Conservation (phyloP, 2,797 vertebrate species). For the Danio jaintianensis region DNA sequence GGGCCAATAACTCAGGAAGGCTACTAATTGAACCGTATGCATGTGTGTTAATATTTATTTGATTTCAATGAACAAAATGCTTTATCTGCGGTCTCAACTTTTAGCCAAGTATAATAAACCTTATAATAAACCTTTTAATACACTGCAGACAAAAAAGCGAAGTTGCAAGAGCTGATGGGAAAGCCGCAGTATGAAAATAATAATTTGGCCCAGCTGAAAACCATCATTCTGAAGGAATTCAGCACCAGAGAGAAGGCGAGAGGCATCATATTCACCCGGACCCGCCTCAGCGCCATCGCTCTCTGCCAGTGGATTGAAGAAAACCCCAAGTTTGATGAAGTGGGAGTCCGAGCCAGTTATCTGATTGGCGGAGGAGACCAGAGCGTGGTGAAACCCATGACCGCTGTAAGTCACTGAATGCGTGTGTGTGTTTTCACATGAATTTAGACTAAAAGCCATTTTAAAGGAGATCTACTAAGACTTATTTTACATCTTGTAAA, state of each 20-base stretch:
- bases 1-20: too few species aligned
- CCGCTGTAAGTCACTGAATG: constrained; percentile 73
- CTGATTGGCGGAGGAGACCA: constrained; percentile 92
- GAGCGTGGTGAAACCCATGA: constrained; percentile 93
- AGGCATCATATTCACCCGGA: constrained; percentile 96
- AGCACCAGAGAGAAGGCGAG: constrained; percentile 76
- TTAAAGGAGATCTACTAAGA: too few species aligned
- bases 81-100: too few species aligned
- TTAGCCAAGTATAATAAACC: too few species aligned
- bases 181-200: constrained; percentile 88
- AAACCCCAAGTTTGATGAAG: constrained; percentile 89
- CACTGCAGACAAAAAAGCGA: constrained; percentile 80
- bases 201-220: constrained; percentile 81
- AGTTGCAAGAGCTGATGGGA: constrained; percentile 78
- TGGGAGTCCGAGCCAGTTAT: constrained; percentile 83
- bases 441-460: too few species aligned
- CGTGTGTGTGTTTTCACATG: too few species aligned
- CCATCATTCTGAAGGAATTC: constrained; percentile 86
- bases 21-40: too few species aligned
- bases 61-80: too few species aligned
- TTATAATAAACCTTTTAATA: constrained; percentile 28
- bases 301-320: constrained; percentile 90
- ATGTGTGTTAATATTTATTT: too few species aligned
- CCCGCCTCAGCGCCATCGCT: constrained; percentile 88
- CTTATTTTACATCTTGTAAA: too few species aligned